phyloP scores from a whole-genome alignment of 2,113 vertebrate species.

The Halcyon malimbica region DNA sequence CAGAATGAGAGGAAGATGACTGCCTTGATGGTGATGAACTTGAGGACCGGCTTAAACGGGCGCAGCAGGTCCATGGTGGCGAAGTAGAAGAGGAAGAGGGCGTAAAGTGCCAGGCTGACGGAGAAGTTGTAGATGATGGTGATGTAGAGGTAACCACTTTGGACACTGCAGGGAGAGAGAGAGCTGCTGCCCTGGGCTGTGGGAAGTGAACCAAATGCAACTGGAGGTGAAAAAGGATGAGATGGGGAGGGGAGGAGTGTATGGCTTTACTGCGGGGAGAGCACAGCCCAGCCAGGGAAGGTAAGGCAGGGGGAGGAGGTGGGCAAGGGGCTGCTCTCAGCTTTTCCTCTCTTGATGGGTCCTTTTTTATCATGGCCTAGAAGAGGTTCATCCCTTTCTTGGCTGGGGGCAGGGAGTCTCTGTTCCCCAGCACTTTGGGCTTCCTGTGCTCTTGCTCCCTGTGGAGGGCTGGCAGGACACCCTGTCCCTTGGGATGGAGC shows the following conservation, averaged over 20 bases:
- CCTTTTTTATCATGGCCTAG: background rate
- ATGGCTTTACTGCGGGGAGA: background rate
- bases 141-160: conserved; percentile 92
- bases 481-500: background rate
- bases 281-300: background rate
- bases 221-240: background rate
- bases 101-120: conserved; percentile 92
- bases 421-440: fast-evolving
- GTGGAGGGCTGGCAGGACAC: background rate
- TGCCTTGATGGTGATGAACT: conserved; percentile 97
- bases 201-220: background rate
- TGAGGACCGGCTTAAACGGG: conserved; percentile 91
- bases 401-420: background rate
- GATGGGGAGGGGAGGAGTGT: background rate
- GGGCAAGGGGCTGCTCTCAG: background rate
- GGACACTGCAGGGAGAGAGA: conserved; percentile 76
- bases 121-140: conserved; percentile 95
- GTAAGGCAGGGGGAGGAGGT: background rate
- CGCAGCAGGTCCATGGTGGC: conserved; percentile 91
- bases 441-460: background rate
- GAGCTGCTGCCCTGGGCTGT: background rate
- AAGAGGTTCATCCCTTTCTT: background rate
- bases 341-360: background rate
- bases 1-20: conserved; percentile 98
- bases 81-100: conserved; percentile 93